Evolutionary conservation across 2,113 vertebrate genomes (phyloP), one percentile per base, ranked within the genome.

Genomic region (Macquaria ambigua): DNA sequence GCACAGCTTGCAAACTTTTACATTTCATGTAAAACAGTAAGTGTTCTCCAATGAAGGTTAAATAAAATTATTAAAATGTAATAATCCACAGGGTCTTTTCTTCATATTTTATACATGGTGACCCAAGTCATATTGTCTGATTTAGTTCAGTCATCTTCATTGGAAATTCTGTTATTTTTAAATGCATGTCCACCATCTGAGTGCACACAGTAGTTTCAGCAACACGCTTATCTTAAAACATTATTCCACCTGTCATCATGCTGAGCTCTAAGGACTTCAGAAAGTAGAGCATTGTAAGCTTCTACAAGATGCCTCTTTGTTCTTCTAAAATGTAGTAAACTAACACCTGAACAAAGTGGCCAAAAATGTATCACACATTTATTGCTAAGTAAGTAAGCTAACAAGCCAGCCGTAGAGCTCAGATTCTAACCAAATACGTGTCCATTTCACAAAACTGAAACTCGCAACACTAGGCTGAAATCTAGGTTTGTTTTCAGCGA

Each of bases 331-430:
- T 1, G 1, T 4, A 53, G n/a, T 6, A 12, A n/a, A 84, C 18
- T 34, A 55, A 69, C 52, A 77, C 53, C 58, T 56, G 58, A 82
- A 79, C 53, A 77, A 71, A 72, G 43, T 66, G 7, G 6, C 31
- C 34, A 28, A 82, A 75, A 77, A 77, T 56, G 8, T 28, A 63
- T 74, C 61, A 73, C 20, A 79, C 41, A 31, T 58, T 31, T 56
- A 68, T 9, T 43, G n/a, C 53, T 25, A 16, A 11, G 25, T 53
- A 63, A 61, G 18, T 6, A 59, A 6, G 20, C n/a, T 48, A 67
- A 75, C 37, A 62, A 73, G 53, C 5, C 79, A 66, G 20, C 31
- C 2, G 1, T 4, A 37, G 8, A 43, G 53, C 11, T 43, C 41
- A 18, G 28, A 78, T 39, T 75, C 48, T 5, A 34, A 68, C 63